Percentiles rank a stretch among this genome's conserved stretches.
Conservation (phyloP, 2,888 invertebrate genomes). For the Busseola fusca region DNA sequence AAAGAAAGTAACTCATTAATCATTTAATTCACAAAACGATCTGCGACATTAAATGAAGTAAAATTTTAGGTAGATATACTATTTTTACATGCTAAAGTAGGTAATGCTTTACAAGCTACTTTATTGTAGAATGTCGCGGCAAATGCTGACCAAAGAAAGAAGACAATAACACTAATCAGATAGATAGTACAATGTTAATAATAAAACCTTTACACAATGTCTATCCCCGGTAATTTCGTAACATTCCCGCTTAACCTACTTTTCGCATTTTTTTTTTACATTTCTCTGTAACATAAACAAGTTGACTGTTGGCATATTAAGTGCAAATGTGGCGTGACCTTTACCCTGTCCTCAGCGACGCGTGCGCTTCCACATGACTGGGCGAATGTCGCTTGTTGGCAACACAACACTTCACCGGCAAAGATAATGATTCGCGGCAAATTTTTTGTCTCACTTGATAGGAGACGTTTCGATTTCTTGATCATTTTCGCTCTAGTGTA, state of each 20-base stretch:
- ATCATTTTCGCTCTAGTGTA: no score
- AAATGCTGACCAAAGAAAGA: background rate
- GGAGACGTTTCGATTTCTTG: background rate
- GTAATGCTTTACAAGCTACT: background rate
- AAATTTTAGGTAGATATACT: background rate
- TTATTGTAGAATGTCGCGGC: background rate
- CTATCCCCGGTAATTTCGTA: background rate
- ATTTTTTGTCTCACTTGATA: background rate
- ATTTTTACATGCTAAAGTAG: background rate
- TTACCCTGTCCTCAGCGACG: conserved; percentile 50
- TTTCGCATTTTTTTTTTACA: background rate
- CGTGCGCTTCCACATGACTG: conserved; percentile 54
- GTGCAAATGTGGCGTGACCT: conserved; percentile 42
- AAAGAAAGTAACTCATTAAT: background rate
- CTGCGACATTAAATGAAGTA: background rate
- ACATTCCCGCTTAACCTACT: background rate
- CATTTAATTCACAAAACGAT: background rate
- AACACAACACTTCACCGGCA: conserved; percentile 49
- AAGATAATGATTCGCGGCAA: background rate
- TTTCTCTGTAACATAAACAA: background rate
- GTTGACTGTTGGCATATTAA: conserved; percentile 22
- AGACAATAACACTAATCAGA: background rate
- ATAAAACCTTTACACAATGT: background rate
- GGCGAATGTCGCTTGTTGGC: conserved; percentile 61
- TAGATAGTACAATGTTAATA: background rate